Evolutionary conservation across 2,888 invertebrate species (phyloP).

Genomic region (Scelioninae gen. 1): DNA sequence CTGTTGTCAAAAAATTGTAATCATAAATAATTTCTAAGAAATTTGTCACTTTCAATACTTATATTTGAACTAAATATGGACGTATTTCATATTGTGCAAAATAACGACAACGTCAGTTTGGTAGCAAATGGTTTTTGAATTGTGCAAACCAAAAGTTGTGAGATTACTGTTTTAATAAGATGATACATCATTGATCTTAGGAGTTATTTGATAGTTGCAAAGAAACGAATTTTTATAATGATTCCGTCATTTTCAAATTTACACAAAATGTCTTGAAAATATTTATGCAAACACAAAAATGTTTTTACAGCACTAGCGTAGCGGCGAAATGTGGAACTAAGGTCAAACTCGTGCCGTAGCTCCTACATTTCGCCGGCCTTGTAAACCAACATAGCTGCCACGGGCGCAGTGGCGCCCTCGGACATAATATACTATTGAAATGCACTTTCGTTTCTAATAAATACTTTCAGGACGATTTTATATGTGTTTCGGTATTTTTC

Average conservation of each 20-base stretch:
- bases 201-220: constrained; percentile 40
- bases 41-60: background rate
- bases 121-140: constrained; percentile 24
- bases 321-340: too few relatives aligned
- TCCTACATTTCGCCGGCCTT: too few relatives aligned
- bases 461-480: background rate
- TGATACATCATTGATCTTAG: constrained; percentile 40
- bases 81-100: constrained; percentile 44
- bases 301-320: too few relatives aligned
- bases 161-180: constrained; percentile 62
- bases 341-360: too few relatives aligned
- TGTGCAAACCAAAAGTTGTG: constrained; percentile 43
- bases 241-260: constrained; percentile 6
- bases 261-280: constrained; percentile 2
- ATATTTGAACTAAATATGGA: constrained; percentile 20
- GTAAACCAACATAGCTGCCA: too few relatives aligned
- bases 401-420: too few relatives aligned
- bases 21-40: background rate
- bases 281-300: background rate
- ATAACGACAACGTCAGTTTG: constrained; percentile 33
- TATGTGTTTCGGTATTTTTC: constrained; percentile 16
- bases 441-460: background rate
- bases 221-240: constrained; percentile 19
- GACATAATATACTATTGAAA: too few relatives aligned
- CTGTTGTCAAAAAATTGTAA: constrained; percentile 28